phyloP scores from a whole-genome alignment of 2,113 vertebrate genomes.

The Crotophaga sulcirostris region DNA sequence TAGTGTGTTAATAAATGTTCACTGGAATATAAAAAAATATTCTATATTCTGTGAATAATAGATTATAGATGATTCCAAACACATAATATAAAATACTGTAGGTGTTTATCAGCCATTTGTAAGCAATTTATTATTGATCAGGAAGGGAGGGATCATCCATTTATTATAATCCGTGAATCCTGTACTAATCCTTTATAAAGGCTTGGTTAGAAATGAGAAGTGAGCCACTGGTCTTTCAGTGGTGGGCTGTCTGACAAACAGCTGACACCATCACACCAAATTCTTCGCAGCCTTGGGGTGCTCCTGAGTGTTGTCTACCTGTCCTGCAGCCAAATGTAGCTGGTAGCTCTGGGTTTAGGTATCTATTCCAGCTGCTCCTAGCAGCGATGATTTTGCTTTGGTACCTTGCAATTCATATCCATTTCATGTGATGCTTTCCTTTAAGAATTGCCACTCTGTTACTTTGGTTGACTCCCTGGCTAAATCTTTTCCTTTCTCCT shows the following conservation, averaged over 20 bases:
- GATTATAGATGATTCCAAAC: not conserved
- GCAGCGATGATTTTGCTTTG: not conserved
- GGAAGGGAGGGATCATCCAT: not conserved
- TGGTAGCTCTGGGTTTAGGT: not conserved
- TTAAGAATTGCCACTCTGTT: not conserved
- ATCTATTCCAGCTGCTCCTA: not conserved
- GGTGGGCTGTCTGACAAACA: not conserved
- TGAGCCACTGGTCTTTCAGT: not conserved
- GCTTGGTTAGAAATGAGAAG: not conserved
- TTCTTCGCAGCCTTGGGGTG: not conserved
- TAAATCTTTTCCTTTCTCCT: not conserved
- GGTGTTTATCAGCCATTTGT: not conserved
- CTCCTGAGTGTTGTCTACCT: not conserved
- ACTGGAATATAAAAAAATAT: not conserved
- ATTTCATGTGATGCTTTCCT: accelerated
- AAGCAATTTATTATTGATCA: not conserved
- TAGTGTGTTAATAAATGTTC: not conserved
- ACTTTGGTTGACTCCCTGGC: not conserved
- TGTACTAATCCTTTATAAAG: not conserved
- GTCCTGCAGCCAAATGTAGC: not conserved
- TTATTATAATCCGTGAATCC: not conserved
- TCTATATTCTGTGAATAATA: not conserved
- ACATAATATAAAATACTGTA: not conserved
- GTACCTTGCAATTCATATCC: accelerated
- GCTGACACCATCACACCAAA: not conserved